Base-by-base conservation (phyloP, 2,797 vertebrate species). In the Myotis pilosus region DNA sequence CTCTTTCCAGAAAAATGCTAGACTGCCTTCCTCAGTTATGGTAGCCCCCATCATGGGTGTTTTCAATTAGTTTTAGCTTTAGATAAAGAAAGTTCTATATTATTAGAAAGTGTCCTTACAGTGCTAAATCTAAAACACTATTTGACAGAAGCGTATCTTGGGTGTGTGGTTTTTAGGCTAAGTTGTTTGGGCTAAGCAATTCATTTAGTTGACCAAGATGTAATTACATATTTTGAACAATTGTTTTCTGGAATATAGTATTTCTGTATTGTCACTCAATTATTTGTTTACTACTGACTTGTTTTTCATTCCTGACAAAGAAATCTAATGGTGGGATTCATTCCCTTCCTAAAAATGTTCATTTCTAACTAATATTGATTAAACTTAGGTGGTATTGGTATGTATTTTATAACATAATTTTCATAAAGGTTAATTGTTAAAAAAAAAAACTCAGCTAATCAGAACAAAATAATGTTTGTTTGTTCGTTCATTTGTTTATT, bases 361-460 rank as follows among this genome's bases (percentile, higher is more conserved):
- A 23, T 85, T 94, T 93, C 47, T 71, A 85, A 69, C 30, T 83
- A 91, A 66, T 49, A 53, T 68, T 75, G 8, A 71, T 92, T 79
- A 23, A 76, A 90, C 11, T 89, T 87, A 72, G 36, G 55, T 78
- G 72, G n/a, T 92, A 60, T 4, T 49, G 23, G 33, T 49, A 66
- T 60, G 25, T 49, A 69, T 84, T 87, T 74, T 75, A 68, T 69
- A 60, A 75, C 3, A 23, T 36, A 76, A 87, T 23, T 82, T 94
- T 92, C 85, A 92, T 90, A 94, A 95, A 93, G 4, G 19, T 71
- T 72, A 80, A 69, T 41, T 80, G 55, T 92, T 36, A 91, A 89
- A 93, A 76, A 60, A 44, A 44, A 44, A 44, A 9, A 25, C 41
- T 33, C 23, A 41, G 9, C 71, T 92, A 91, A 51, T 84, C 38